These are phyloP conservation scores for Lynx canadensis DNA, from an alignment of 2,113 vertebrate species.

Conservation along the genomic window DNA sequence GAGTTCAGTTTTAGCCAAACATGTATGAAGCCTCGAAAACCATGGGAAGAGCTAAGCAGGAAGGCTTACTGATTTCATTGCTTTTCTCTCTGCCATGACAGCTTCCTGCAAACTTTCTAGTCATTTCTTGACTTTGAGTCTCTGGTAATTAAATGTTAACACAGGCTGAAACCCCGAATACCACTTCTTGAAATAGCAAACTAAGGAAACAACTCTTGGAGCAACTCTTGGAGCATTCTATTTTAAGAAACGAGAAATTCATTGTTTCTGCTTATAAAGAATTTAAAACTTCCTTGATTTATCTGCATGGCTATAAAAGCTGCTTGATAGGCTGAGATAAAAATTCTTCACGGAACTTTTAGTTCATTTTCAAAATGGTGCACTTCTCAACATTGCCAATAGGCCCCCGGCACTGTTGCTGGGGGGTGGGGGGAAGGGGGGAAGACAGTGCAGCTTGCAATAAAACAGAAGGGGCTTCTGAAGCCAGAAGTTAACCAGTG, in stretches of 20 bases:
- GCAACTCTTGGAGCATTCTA: conserved; percentile 23
- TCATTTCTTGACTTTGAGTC: conserved; percentile 25
- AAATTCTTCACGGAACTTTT: neutral
- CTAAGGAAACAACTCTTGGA: conserved; percentile 1
- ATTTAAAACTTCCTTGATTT: conserved; percentile 60
- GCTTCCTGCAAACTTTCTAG: neutral
- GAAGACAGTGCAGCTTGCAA: fast-evolving
- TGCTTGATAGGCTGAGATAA: neutral
- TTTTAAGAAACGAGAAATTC: conserved; percentile 64
- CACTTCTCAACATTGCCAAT: neutral
- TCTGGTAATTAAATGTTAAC: conserved; percentile 41
- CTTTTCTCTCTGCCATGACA: neutral
- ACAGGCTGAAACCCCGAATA: conserved; percentile 1
- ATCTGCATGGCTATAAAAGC: neutral
- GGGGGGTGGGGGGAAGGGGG: neutral
- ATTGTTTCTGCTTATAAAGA: conserved; percentile 59
- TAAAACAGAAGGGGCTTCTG: neutral
- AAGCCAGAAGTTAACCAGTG: neutral
- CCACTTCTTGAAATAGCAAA: conserved; percentile 64
- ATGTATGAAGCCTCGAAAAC: neutral
- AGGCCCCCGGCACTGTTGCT: neutral
- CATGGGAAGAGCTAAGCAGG: neutral
- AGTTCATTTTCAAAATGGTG: neutral
- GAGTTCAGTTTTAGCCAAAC: neutral
- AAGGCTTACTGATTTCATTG: neutral